Conservation (phyloP, 92 coral and sea anemone genomes). For the Plumapathes pennacea region DNA sequence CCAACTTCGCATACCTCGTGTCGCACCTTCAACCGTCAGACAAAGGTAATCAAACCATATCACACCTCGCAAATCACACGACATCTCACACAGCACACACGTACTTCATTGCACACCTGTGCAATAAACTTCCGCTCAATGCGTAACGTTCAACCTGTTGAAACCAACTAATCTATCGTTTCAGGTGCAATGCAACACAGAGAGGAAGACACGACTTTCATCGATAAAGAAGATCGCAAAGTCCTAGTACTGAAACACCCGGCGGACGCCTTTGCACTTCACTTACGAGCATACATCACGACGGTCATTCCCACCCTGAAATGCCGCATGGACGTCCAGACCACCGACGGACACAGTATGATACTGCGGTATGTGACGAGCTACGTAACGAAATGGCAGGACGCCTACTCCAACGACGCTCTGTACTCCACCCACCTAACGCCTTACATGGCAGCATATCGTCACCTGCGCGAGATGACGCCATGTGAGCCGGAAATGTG, state of each 20-base stretch:
- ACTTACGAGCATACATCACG: slow-evolving; percentile 7
- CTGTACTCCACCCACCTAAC: neutral
- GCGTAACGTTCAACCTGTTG: too few relatives aligned
- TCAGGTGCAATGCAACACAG: too few relatives aligned
- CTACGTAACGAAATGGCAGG: slow-evolving; percentile 29
- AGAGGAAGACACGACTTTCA: too few relatives aligned
- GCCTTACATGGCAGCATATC: slow-evolving; percentile 12
- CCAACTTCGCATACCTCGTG: slow-evolving; percentile 2
- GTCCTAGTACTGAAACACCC: slow-evolving; percentile 7
- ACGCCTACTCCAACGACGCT: neutral
- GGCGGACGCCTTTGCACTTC: slow-evolving; percentile 8
- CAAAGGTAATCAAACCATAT: too few relatives aligned
- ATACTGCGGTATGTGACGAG: slow-evolving; percentile 16
- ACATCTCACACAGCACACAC: too few relatives aligned
- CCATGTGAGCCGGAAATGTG: slow-evolving; percentile 13
- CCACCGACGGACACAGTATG: slow-evolving; percentile 19
- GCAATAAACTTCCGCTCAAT: too few relatives aligned
- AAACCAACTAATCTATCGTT: too few relatives aligned
- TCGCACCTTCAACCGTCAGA: neutral
- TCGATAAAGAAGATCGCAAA: too few relatives aligned
- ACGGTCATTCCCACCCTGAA: slow-evolving; percentile 4
- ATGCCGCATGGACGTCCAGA: slow-evolving; percentile 38
- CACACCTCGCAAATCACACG: too few relatives aligned
- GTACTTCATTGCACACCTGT: too few relatives aligned
- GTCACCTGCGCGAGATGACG: neutral